Evolutionary conservation across 2,113 vertebrate species (phyloP).

Genomic region (Syngnathoides biaculeatus): DNA sequence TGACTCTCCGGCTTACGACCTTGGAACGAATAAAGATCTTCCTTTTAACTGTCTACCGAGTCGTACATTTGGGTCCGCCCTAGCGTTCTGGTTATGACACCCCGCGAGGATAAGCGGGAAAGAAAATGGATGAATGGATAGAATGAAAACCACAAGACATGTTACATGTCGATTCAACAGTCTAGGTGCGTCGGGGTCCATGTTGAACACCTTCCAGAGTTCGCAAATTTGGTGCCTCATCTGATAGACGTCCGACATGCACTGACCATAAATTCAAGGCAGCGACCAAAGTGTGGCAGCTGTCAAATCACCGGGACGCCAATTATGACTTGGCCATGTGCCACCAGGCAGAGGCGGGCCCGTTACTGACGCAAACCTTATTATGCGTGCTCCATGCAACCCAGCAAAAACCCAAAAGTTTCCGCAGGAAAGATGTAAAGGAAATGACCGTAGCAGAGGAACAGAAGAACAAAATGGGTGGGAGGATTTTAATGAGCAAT

Average conservation of each 20-base stretch:
- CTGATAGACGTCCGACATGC: constrained; percentile 38
- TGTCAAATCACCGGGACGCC: constrained; percentile 57
- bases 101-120: too few relatives aligned
- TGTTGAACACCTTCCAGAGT: not conserved
- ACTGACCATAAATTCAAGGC: constrained; percentile 50
- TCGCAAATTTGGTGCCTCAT: not conserved
- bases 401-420: constrained; percentile 6
- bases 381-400: constrained; percentile 15
- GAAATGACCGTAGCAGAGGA: constrained; percentile 26
- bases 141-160: not conserved
- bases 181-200: not conserved
- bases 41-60: too few relatives aligned
- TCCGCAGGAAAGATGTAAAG: constrained; percentile 11
- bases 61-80: too few relatives aligned
- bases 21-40: too few relatives aligned
- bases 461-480: constrained; percentile 19
- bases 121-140: too few relatives aligned
- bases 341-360: constrained; percentile 15
- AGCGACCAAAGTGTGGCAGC: constrained; percentile 52
- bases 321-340: constrained; percentile 56
- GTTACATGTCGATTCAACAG: not conserved
- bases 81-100: too few relatives aligned
- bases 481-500: constrained; percentile 33
- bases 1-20: too few relatives aligned
- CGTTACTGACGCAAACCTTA: constrained; percentile 44